Percentiles rank a stretch among this genome's conserved stretches.
Conservation (phyloP, 2,888 invertebrate genomes). For the Orthonychiurus folsomi region DNA sequence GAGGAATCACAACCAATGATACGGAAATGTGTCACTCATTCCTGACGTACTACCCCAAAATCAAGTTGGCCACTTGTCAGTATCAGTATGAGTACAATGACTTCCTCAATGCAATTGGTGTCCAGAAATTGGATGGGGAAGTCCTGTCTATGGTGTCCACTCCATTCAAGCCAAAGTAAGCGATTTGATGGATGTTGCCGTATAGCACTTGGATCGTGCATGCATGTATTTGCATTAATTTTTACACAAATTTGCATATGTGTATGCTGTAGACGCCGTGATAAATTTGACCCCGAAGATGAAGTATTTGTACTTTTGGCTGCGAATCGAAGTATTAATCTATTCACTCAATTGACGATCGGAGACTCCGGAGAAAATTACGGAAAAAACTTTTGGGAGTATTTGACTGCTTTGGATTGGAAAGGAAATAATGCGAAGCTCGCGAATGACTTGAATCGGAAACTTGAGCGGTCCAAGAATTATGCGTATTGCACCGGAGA, state of each 20-base stretch:
- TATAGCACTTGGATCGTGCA: no score
- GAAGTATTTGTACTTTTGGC: not conserved
- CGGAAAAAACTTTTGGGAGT: not conserved
- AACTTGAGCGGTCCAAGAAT: not conserved
- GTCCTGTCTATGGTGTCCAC: not conserved
- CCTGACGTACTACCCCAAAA: conserved; percentile 4
- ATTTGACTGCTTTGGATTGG: not conserved
- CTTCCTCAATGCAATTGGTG: not conserved
- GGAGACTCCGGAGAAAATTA: not conserved
- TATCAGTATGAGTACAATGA: not conserved
- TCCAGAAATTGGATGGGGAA: not conserved
- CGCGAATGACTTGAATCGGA: not conserved
- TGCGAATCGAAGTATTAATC: not conserved
- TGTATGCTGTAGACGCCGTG: not conserved
- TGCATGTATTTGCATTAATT: no score
- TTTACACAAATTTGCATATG: no score
- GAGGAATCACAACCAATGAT: not conserved
- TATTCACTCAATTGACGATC: not conserved
- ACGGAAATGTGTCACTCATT: conserved; percentile 8
- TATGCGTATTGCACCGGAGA: conserved; percentile 3
- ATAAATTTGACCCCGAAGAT: not conserved
- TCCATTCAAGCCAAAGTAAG: conserved; percentile 5
- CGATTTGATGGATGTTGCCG: no score
- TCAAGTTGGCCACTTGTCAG: conserved; percentile 1
- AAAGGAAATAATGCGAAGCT: not conserved